Evolutionary conservation across 2,888 invertebrate species (phyloP).

Genomic region (Eupithecia centaureata): DNA sequence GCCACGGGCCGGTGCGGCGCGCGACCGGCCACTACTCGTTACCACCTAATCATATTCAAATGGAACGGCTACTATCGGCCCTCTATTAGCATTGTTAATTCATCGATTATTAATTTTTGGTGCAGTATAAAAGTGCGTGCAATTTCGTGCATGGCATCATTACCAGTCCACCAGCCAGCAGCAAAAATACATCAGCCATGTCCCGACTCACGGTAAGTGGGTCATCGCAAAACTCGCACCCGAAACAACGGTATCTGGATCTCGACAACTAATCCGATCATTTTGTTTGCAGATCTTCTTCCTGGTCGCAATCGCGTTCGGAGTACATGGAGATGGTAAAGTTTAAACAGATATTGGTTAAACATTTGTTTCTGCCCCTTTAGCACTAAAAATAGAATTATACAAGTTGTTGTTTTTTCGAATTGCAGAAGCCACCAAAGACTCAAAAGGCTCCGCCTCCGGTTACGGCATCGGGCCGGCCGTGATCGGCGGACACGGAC

Average conservation of each 20-base stretch:
- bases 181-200: slow-evolving; percentile 59
- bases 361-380: too few species aligned
- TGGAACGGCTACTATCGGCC: slow-evolving; percentile 66
- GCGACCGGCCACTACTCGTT: slow-evolving; percentile 52
- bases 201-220: slow-evolving; percentile 77
- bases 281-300: slow-evolving; percentile 70
- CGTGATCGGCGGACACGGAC: slow-evolving; percentile 40
- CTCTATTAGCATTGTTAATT: slow-evolving; percentile 77
- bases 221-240: neutral
- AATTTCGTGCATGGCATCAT: slow-evolving; percentile 61
- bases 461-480: slow-evolving; percentile 42
- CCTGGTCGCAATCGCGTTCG: slow-evolving; percentile 75
- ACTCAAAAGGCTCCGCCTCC: slow-evolving; percentile 39
- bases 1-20: slow-evolving; percentile 23
- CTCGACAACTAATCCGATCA: slow-evolving; percentile 8
- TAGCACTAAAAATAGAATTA: neutral
- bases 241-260: neutral
- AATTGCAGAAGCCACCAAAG: slow-evolving; percentile 43
- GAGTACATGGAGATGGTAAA: slow-evolving; percentile 72
- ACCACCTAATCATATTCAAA: slow-evolving; percentile 76
- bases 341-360: neutral
- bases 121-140: slow-evolving; percentile 77
- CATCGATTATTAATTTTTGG: slow-evolving; percentile 74
- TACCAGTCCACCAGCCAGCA: slow-evolving; percentile 62
- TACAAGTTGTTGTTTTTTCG: neutral